A percentile compares a stretch with the other conserved stretches of the same genome.
Evolutionary conservation across 1,140 invertebrate genomes (phyloP).

Genomic region (Macrobrachium nipponense): DNA sequence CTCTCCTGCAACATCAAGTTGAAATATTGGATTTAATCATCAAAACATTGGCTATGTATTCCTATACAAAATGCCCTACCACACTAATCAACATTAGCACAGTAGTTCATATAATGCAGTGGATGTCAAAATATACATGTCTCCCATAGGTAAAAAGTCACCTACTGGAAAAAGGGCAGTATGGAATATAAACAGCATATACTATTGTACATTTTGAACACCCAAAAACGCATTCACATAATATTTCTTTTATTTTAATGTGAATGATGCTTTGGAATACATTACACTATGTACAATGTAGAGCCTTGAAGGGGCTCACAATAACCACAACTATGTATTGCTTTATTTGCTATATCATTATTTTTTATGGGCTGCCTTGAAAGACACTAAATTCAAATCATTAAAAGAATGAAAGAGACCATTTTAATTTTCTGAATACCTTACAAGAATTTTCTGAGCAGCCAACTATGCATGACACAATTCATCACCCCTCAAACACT

Average conservation of each 20-base stretch:
- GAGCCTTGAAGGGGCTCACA: not conserved
- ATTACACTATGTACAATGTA: constrained; percentile 21
- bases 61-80: not conserved
- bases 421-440: not conserved
- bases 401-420: not conserved
- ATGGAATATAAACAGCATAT: constrained; percentile 4
- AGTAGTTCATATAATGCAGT: not conserved
- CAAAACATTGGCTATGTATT: not conserved
- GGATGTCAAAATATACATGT: constrained; percentile 18
- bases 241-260: not conserved
- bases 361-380: constrained; percentile 17
- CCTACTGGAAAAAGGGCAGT: not conserved
- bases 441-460: not conserved
- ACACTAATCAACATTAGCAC: constrained; percentile 21
- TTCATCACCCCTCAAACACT: too few species aligned
- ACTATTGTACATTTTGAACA: constrained; percentile 32
- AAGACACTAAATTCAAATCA: not conserved
- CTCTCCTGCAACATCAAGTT: not conserved
- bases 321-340: constrained; percentile 24
- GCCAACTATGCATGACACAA: too few species aligned
- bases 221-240: not conserved
- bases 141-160: not conserved
- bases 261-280: constrained; percentile 24
- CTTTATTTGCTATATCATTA: constrained; percentile 5
- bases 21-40: not conserved